These are phyloP conservation scores for Torymus auratus DNA, from an alignment of 2,888 invertebrate species.

Conservation along the genomic window DNA sequence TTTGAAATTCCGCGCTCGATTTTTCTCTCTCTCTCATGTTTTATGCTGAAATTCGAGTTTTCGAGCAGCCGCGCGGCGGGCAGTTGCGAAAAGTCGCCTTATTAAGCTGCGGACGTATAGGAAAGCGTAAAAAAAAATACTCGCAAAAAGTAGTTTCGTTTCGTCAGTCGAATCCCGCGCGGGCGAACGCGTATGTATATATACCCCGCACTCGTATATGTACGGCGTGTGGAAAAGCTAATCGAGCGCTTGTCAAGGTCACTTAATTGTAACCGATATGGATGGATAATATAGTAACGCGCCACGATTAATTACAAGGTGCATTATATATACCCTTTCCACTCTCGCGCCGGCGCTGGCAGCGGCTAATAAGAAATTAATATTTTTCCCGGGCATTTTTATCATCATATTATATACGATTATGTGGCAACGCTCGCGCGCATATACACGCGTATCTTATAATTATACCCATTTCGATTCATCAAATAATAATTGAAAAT, in stretches of 20 bases:
- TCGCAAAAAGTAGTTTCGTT: slow-evolving; percentile 19
- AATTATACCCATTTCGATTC: too few species aligned
- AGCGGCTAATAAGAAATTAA: too few species aligned
- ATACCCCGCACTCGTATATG: background rate
- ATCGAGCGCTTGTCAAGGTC: slow-evolving; percentile 33
- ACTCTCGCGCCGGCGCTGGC: background rate
- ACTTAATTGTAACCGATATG: slow-evolving; percentile 14
- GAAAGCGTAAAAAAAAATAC: slow-evolving; percentile 24
- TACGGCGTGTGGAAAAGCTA: slow-evolving; percentile 23
- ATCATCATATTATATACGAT: too few species aligned
- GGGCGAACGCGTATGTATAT: background rate
- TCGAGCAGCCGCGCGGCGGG: slow-evolving; percentile 2
- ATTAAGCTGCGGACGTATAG: slow-evolving; percentile 14
- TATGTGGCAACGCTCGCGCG: too few species aligned
- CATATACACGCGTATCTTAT: too few species aligned
- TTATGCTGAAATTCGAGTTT: slow-evolving; percentile 44
- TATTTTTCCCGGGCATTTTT: too few species aligned
- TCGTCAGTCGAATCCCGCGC: slow-evolving; percentile 1
- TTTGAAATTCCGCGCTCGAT: slow-evolving; percentile 31
- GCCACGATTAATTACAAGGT: slow-evolving; percentile 7
- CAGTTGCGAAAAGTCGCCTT: slow-evolving; percentile 46
- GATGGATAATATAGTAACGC: slow-evolving; percentile 4
- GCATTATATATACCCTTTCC: background rate
- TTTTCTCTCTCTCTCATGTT: slow-evolving; percentile 16
- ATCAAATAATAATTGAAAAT: too few species aligned